Evolutionary conservation across 2,797 vertebrate species (phyloP).

Genomic region (Adelosebastes latens): DNA sequence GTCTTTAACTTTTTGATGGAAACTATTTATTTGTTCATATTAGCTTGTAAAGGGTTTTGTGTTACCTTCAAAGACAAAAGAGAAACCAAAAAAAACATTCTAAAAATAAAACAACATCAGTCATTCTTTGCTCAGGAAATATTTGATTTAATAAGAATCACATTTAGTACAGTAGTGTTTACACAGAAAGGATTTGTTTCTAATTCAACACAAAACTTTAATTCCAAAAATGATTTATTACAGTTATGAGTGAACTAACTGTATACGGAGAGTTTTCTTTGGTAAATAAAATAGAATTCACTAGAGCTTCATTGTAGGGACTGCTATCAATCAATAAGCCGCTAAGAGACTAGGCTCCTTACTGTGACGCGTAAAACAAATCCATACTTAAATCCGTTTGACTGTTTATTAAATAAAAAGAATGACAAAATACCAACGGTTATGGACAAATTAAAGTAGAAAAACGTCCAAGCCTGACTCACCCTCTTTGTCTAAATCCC

Average conservation of each 20-base stretch:
- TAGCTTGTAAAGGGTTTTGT: neutral
- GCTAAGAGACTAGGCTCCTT: no score
- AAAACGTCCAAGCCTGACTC: no score
- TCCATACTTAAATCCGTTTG: no score
- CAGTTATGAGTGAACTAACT: neutral
- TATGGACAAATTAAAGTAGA: no score
- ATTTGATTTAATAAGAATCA: neutral
- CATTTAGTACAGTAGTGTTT: neutral
- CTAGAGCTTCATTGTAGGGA: neutral
- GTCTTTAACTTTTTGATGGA: neutral
- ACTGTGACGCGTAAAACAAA: no score
- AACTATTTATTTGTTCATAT: neutral
- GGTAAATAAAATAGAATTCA: neutral
- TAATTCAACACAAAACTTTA: neutral
- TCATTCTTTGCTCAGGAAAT: slow-evolving; percentile 27
- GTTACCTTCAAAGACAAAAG: neutral
- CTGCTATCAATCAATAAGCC: no score
- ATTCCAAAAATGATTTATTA: neutral
- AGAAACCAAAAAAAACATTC: neutral
- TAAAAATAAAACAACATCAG: neutral
- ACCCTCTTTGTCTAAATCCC: no score
- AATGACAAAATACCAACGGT: no score
- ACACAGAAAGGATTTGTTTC: neutral
- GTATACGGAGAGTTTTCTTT: neutral
- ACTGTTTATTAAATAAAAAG: no score